phyloP scores from a whole-genome alignment of 2,888 invertebrate species.

The Spodoptera picta region DNA sequence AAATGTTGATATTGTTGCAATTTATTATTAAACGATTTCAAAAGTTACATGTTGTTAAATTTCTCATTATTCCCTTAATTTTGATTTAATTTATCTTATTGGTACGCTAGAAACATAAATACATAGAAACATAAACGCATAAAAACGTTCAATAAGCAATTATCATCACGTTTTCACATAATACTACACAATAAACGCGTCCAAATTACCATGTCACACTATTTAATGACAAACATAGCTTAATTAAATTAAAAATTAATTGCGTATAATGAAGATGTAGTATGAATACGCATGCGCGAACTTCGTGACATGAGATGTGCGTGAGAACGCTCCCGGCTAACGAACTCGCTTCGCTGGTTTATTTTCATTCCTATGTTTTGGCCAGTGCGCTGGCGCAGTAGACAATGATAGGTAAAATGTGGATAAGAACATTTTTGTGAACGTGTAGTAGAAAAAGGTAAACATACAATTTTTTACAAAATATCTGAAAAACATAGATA shows the following conservation, averaged over 20 bases:
- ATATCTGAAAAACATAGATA: too few species aligned
- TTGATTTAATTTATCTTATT: neutral
- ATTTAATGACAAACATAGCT: conserved; percentile 4
- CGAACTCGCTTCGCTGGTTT: conserved; percentile 75
- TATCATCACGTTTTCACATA: too few species aligned
- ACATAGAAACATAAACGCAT: too few species aligned
- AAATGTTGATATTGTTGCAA: neutral
- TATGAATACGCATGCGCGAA: conserved; percentile 62
- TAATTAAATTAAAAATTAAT: conserved; percentile 38
- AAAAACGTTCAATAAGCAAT: too few species aligned
- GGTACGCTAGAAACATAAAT: too few species aligned
- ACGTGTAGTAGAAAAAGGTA: neutral
- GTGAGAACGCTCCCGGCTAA: conserved; percentile 77
- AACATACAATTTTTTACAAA: too few species aligned
- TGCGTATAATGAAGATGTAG: conserved; percentile 35
- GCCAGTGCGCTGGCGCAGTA: conserved; percentile 62
- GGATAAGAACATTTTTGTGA: conserved; percentile 25
- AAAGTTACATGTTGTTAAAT: neutral
- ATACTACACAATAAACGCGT: too few species aligned
- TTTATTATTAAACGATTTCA: neutral
- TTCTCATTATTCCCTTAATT: neutral
- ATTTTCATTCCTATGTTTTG: conserved; percentile 76
- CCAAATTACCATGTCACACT: neutral
- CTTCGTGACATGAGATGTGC: conserved; percentile 74
- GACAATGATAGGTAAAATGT: conserved; percentile 18